Conservation (phyloP, 2,113 vertebrate genomes). For the Pygathrix nemaeus region DNA sequence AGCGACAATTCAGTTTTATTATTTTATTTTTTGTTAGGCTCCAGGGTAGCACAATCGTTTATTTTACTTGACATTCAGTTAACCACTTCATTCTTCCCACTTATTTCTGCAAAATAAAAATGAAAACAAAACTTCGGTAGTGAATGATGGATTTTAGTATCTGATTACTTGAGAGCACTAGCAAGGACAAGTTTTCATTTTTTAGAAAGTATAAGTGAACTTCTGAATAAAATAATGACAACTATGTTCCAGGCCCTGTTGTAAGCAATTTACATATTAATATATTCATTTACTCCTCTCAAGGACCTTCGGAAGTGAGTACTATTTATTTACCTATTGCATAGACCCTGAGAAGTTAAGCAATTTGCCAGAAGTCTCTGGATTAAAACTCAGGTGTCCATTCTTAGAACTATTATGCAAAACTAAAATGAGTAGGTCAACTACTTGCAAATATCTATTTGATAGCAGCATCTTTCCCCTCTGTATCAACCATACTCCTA, state of each 20-base stretch:
- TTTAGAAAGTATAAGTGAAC: neutral
- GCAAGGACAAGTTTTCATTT: neutral
- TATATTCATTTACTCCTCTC: neutral
- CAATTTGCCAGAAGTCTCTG: neutral
- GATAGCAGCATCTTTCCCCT: neutral
- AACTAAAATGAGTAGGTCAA: neutral
- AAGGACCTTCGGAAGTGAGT: neutral
- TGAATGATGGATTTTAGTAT: conserved; percentile 30
- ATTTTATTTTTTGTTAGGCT: conserved; percentile 6
- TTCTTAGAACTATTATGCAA: neutral
- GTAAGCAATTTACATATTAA: neutral
- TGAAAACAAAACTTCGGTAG: neutral
- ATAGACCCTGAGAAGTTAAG: neutral
- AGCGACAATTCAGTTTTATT: conserved; percentile 34
- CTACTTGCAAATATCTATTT: neutral
- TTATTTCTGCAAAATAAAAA: neutral
- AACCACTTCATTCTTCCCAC: neutral
- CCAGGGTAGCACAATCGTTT: neutral
- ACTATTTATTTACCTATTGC: neutral
- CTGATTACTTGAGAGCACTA: neutral
- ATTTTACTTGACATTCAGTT: conserved; percentile 28
- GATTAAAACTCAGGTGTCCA: neutral
- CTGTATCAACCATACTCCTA: neutral
- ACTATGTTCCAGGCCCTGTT: neutral
- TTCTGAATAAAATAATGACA: conserved; percentile 32